Base-by-base conservation (phyloP, 2,113 vertebrate species). In the Tragulus kanchil region DNA sequence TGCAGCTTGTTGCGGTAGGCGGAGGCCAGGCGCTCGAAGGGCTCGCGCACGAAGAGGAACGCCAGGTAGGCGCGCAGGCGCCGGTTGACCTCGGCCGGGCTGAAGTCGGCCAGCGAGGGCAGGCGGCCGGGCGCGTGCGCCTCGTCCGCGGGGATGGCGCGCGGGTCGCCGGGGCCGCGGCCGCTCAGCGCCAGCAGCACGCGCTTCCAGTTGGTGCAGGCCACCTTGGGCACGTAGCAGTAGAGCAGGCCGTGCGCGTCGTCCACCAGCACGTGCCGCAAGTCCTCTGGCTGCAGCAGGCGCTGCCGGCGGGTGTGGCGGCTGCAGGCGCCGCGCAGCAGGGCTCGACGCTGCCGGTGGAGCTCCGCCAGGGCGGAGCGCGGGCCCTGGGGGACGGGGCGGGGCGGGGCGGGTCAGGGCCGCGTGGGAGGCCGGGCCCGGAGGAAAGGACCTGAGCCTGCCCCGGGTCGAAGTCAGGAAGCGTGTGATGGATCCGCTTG, bases 131-230 rank as follows among this genome's bases (percentile, higher is more conserved):
- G 95, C 26, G 99, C 94, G 0, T 99, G 99, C 45, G 99, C 99
- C 98, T 99, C 99, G 0, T 99, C 99, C 88, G 99, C 99, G 0
- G 99, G 99, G 96, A 99, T 99, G 0, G 98, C 98, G 65, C 99
- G 96, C 0, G 99, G 99, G 96, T 99, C 99, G 12, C 42, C 98
- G 78, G 97, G 98, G 71, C 98, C 98, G n/a, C 99, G 99, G 0
- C 98, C 98, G 1, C 99, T 99, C 97, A 99, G 98, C 23, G 99
- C 99, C 99, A 99, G 99, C 98, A 99, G 98, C 62, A 99, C 99
- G 3, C 99, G 98, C 98, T 99, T 99, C 99, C 99, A 99, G 98
- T 99, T 99, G 97, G 99, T 99, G 98, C 99, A 99, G 85, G 99
- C 99, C 97, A 99, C 99, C 97, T 99, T 99, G 96, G 99, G 99